These are phyloP conservation scores for Tetramorium bicarinatum DNA, from an alignment of 2,888 invertebrate species.

Conservation along the genomic window DNA sequence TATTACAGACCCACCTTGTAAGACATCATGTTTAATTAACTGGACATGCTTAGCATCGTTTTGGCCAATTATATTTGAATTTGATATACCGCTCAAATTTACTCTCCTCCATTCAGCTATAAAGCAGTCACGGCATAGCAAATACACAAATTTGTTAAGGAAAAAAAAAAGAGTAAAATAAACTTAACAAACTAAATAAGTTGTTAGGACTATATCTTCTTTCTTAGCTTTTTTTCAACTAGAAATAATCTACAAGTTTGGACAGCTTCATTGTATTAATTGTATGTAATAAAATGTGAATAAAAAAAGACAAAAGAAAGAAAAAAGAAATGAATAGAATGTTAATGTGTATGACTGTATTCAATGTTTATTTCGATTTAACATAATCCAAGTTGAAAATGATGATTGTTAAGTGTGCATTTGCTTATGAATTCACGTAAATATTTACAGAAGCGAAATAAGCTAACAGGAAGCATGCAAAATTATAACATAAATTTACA, in stretches of 20 bases:
- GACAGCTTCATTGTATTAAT: constrained; percentile 9
- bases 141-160: constrained; percentile 79
- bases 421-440: background rate
- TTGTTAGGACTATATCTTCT: constrained; percentile 36
- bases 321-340: background rate
- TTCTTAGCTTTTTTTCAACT: constrained; percentile 20
- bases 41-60: constrained; percentile 79
- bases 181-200: constrained; percentile 71
- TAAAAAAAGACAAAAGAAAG: background rate
- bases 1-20: constrained; percentile 80
- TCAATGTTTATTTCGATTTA: background rate
- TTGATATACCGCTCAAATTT: constrained; percentile 78
- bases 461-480: constrained; percentile 30
- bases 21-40: constrained; percentile 64
- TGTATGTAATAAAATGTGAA: background rate
- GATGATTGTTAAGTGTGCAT: background rate
- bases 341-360: background rate
- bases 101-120: constrained; percentile 84
- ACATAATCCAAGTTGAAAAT: background rate
- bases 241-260: constrained; percentile 12
- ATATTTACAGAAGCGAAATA: constrained; percentile 28
- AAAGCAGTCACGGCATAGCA: constrained; percentile 81
- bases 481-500: background rate
- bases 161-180: constrained; percentile 76
- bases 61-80: constrained; percentile 78